A percentile compares a stretch with the other conserved stretches of the same genome.
These are phyloP conservation scores for Calycopis cecrops DNA, from an alignment of 1,140 invertebrate genomes.

Conservation along the genomic window DNA sequence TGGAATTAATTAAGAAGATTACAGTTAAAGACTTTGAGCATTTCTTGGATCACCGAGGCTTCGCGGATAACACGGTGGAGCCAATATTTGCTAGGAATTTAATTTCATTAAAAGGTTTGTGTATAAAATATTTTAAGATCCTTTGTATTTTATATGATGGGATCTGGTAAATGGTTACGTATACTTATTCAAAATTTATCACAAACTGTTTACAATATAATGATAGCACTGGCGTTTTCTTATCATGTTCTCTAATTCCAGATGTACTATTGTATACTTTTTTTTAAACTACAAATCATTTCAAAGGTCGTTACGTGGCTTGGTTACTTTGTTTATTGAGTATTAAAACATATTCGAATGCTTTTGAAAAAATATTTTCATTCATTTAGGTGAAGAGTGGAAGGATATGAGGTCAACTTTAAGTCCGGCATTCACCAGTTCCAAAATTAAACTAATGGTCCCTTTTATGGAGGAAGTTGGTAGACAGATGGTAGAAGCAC, in stretches of 20 bases:
- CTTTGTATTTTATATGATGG: too few relatives aligned
- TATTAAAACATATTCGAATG: not conserved
- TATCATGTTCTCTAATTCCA: too few relatives aligned
- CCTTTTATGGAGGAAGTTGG: slow-evolving; percentile 51
- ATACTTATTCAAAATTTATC: too few relatives aligned
- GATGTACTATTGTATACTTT: too few relatives aligned
- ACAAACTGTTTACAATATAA: too few relatives aligned
- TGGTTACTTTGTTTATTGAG: too few relatives aligned
- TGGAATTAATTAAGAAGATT: slow-evolving; percentile 76
- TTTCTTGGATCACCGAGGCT: slow-evolving; percentile 76
- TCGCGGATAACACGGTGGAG: slow-evolving; percentile 63
- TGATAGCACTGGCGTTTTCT: too few relatives aligned
- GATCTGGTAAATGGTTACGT: too few relatives aligned
- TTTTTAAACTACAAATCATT: too few relatives aligned
- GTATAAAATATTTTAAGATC: too few relatives aligned
- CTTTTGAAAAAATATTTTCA: not conserved
- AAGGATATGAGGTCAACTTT: slow-evolving; percentile 75
- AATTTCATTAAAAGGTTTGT: slow-evolving; percentile 70
- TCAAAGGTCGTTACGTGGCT: too few relatives aligned
- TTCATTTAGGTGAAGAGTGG: slow-evolving; percentile 73
- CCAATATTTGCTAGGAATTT: slow-evolving; percentile 74
- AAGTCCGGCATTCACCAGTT: slow-evolving; percentile 76
- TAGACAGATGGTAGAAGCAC: slow-evolving; percentile 37
- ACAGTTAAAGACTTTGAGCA: slow-evolving; percentile 78
- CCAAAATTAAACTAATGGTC: slow-evolving; percentile 72